Conservation (phyloP, 2,797 vertebrate species). For the Cuniculus paca region DNA sequence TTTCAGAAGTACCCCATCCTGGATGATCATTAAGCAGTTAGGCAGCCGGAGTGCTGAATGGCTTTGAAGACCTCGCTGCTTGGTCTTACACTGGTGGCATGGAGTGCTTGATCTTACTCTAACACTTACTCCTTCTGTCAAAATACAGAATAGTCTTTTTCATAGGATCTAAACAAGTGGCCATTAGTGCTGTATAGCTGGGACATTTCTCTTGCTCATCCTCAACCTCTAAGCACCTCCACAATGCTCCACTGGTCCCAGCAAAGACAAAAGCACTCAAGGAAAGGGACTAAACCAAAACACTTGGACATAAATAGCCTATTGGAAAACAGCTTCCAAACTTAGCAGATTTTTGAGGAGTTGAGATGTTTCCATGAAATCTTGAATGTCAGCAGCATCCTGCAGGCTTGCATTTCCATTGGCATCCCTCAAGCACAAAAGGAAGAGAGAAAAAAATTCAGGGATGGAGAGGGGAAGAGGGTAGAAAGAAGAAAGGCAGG, state of each 20-base stretch:
- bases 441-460: not conserved
- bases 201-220: not conserved
- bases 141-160: not conserved
- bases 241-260: not conserved
- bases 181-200: rapidly evolving
- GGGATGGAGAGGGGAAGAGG: rapidly evolving
- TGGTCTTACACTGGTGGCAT: not conserved
- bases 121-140: not conserved
- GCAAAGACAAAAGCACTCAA: not conserved
- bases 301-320: not conserved
- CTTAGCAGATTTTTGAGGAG: not conserved
- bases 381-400: not conserved
- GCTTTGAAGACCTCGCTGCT: not conserved
- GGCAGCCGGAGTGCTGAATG: slow-evolving; percentile 25
- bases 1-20: slow-evolving; percentile 36
- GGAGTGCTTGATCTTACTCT: not conserved
- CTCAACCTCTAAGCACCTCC: not conserved
- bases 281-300: not conserved
- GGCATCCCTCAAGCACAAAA: not conserved
- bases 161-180: not conserved
- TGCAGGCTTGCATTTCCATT: not conserved
- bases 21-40: not conserved
- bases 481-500: not conserved
- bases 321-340: not conserved
- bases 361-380: not conserved